Conservation (phyloP, 2,797 vertebrate genomes). For the Oryzias dopingdopingensis region DNA sequence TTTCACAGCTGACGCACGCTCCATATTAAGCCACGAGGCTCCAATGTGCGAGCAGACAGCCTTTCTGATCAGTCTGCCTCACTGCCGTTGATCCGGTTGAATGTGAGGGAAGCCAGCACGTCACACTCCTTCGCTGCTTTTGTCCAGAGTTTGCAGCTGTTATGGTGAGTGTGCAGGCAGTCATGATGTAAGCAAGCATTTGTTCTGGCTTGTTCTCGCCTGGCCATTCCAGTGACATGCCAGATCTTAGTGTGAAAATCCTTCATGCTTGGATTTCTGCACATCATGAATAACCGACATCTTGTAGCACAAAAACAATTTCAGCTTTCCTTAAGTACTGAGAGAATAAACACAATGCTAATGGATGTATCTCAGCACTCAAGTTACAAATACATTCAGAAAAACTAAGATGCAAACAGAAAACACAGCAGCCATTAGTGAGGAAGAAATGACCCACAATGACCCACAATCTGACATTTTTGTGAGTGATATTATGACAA, state of each 20-base stretch:
- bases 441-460: too few species aligned
- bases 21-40: conserved; percentile 15
- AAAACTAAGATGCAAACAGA: too few species aligned
- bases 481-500: too few species aligned
- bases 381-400: too few species aligned
- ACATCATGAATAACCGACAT: background rate
- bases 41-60: conserved; percentile 12
- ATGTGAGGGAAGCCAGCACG: conserved; percentile 16
- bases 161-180: background rate
- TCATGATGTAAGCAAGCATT: conserved; percentile 7
- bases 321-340: too few species aligned
- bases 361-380: too few species aligned
- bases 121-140: conserved; percentile 16
- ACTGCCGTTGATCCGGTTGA: conserved; percentile 24
- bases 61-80: conserved; percentile 26
- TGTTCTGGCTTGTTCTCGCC: conserved; percentile 11
- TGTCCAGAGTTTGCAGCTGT: conserved; percentile 1
- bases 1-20: conserved; percentile 47
- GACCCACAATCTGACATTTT: too few species aligned
- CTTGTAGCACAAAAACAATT: too few species aligned
- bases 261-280: conserved; percentile 4
- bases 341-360: too few species aligned
- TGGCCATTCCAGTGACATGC: conserved; percentile 11
- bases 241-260: conserved; percentile 20
- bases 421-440: too few species aligned